Percentiles rank a stretch among this genome's conserved stretches.
Conservation (phyloP, 2,888 invertebrate genomes). For the Calephelis perditalis region DNA sequence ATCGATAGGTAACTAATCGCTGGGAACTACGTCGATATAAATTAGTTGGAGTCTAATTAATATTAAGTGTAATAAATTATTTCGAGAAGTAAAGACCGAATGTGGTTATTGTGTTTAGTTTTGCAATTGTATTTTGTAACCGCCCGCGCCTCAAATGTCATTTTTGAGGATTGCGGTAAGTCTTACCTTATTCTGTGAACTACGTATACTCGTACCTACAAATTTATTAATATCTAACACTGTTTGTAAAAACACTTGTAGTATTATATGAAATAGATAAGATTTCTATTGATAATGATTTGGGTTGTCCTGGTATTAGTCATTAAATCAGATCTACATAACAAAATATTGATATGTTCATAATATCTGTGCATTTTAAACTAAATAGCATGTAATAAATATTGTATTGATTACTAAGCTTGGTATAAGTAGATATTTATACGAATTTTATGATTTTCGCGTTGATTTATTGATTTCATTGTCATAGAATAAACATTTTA, state of each 20-base stretch:
- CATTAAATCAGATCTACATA: background rate
- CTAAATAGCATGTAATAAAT: no score
- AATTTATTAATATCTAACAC: background rate
- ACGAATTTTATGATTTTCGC: no score
- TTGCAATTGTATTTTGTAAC: constrained; percentile 35
- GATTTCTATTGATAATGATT: background rate
- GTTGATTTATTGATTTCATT: no score
- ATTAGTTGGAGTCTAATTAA: constrained; percentile 26
- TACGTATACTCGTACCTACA: background rate
- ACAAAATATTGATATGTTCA: no score
- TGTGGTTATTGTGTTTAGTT: constrained; percentile 39
- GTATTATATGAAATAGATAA: background rate
- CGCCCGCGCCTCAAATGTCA: constrained; percentile 42
- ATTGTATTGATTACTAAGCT: no score
- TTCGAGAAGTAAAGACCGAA: constrained; percentile 30
- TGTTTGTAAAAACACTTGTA: background rate
- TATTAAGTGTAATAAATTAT: constrained; percentile 25
- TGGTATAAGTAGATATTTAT: no score
- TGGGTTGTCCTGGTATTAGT: background rate
- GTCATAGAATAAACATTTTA: no score
- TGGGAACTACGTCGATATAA: constrained; percentile 27
- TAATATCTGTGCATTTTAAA: no score
- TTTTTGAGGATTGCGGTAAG: constrained; percentile 63
- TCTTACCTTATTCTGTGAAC: constrained; percentile 15
- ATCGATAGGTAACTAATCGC: constrained; percentile 40